Conservation (phyloP, 2,113 vertebrate species). For the Laterallus jamaicensis region DNA sequence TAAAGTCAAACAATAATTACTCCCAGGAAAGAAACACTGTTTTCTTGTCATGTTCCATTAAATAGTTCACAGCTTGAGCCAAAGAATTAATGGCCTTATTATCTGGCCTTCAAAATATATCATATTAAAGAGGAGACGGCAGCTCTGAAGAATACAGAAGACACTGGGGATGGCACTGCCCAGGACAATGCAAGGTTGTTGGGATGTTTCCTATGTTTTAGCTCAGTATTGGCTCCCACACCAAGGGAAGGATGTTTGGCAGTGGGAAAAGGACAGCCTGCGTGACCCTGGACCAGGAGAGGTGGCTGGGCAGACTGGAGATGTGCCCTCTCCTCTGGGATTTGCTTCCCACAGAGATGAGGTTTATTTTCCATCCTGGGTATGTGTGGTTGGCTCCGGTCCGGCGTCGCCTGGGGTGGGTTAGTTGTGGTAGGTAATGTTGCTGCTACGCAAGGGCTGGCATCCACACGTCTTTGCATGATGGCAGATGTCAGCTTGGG, state of each 20-base stretch:
- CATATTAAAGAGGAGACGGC: constrained; percentile 8
- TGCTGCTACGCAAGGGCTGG: background rate
- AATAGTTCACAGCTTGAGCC: constrained; percentile 21
- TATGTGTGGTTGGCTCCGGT: fast-evolving
- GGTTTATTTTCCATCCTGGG: background rate
- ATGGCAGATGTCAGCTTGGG: background rate
- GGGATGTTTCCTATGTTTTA: background rate
- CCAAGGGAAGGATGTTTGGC: background rate
- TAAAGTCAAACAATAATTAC: constrained; percentile 47
- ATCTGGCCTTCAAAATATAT: constrained; percentile 29
- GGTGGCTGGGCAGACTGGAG: background rate
- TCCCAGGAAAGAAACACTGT: constrained; percentile 46
- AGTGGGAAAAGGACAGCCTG: background rate
- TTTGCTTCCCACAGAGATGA: background rate
- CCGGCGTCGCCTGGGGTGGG: background rate
- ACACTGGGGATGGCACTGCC: background rate
- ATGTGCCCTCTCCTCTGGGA: fast-evolving
- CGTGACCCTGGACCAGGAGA: background rate
- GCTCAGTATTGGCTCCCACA: background rate
- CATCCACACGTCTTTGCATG: fast-evolving
- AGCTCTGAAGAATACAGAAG: background rate
- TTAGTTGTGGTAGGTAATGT: background rate
- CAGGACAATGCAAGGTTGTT: background rate
- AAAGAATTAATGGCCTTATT: constrained; percentile 53
- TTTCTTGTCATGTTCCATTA: constrained; percentile 65